A percentile compares a stretch with the other conserved stretches of the same genome.
phyloP scores from a whole-genome alignment of 2,888 invertebrate genomes.

The Torymus tubicola region DNA sequence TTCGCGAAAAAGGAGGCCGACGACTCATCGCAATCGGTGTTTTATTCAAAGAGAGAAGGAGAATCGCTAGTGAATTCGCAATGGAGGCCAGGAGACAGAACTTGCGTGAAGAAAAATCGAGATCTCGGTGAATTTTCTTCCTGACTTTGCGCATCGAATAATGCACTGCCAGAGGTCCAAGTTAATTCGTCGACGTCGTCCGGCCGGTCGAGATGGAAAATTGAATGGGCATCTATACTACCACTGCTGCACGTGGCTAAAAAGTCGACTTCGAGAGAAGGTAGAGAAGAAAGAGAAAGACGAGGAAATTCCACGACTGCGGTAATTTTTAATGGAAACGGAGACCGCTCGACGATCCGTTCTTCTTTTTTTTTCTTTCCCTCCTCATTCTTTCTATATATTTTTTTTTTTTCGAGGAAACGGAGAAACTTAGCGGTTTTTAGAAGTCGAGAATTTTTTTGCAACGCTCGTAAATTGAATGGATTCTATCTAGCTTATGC shows the following conservation, averaged over 20 bases:
- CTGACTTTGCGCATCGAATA: conserved; percentile 18
- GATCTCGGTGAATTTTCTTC: not conserved
- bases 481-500: too few species aligned
- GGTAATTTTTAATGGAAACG: conserved; percentile 32
- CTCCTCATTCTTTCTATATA: not conserved
- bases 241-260: not conserved
- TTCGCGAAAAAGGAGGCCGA: conserved; percentile 2
- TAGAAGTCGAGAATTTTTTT: too few species aligned
- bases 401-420: too few species aligned
- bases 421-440: too few species aligned
- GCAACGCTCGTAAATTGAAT: too few species aligned
- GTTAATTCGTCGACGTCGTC: not conserved
- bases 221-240: not conserved
- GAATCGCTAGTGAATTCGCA: conserved; percentile 16
- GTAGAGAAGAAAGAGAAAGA: not conserved
- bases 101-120: conserved; percentile 35
- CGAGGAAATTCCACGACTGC: not conserved
- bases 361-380: not conserved
- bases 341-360: not conserved
- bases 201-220: not conserved
- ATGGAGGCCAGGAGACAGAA: not conserved
- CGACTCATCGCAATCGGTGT: too few species aligned
- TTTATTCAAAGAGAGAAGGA: too few species aligned
- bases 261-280: conserved; percentile 4
- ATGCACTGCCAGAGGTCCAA: conserved; percentile 11